phyloP scores from a whole-genome alignment of 2,888 invertebrate species.

The Tricholauxania praeusta region DNA sequence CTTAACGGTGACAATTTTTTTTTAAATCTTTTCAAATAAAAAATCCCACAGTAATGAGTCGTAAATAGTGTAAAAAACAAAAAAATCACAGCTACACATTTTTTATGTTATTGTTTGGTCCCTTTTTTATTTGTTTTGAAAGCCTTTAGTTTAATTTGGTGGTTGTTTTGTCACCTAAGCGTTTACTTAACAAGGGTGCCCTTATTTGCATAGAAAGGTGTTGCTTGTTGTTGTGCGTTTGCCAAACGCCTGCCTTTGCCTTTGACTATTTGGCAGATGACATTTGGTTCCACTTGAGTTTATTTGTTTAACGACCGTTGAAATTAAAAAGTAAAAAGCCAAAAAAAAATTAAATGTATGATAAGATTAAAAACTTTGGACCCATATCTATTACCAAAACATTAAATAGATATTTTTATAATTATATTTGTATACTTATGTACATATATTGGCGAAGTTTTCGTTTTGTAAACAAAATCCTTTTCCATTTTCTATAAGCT shows the following conservation, averaged over 20 bases:
- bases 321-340: conserved; percentile 55
- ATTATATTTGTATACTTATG: too few relatives aligned
- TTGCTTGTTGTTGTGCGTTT: neutral
- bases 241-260: neutral
- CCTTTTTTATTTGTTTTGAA: conserved; percentile 41
- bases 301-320: conserved; percentile 66
- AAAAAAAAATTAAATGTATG: too few relatives aligned
- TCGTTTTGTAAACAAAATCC: too few relatives aligned
- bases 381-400: too few relatives aligned
- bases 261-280: neutral
- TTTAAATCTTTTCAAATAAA: conserved; percentile 2
- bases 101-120: conserved; percentile 34
- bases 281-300: conserved; percentile 64
- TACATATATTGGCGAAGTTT: too few relatives aligned
- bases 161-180: conserved; percentile 49
- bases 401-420: too few relatives aligned
- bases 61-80: conserved; percentile 34
- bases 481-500: too few relatives aligned
- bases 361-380: too few relatives aligned
- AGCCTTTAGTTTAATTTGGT: conserved; percentile 45
- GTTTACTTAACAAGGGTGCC: conserved; percentile 17
- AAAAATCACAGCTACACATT: conserved; percentile 40
- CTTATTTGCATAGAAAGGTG: conserved; percentile 15
- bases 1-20: conserved; percentile 38
- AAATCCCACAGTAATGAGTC: conserved; percentile 4